phyloP scores from a whole-genome alignment of 2,888 invertebrate species.

The Crocallis elinguaria region DNA sequence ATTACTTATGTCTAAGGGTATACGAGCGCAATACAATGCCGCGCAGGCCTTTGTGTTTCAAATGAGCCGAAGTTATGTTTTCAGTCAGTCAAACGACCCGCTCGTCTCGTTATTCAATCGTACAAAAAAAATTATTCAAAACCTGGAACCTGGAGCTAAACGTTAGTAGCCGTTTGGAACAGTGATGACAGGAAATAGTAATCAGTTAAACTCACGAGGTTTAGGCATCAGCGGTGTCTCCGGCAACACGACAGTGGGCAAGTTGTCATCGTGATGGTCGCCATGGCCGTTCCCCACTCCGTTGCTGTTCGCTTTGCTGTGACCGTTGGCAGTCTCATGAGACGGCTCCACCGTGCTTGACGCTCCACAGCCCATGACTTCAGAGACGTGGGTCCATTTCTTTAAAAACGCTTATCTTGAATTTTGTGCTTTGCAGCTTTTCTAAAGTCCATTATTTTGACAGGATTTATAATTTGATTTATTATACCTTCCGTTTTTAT shows the following conservation, averaged over 20 bases:
- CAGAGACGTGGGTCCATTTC: conserved; percentile 19
- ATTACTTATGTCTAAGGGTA: too few relatives aligned
- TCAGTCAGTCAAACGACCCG: too few relatives aligned
- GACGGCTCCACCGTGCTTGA: conserved; percentile 69
- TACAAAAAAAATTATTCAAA: too few relatives aligned
- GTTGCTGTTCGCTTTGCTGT: conserved; percentile 49
- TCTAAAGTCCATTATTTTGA: neutral
- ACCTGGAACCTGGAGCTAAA: too few relatives aligned
- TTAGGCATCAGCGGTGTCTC: conserved; percentile 71
- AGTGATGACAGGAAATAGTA: too few relatives aligned
- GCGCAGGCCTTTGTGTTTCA: too few relatives aligned
- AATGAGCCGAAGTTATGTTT: too few relatives aligned
- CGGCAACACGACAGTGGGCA: conserved; percentile 74
- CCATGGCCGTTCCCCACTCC: conserved; percentile 47
- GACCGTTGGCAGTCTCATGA: conserved; percentile 49
- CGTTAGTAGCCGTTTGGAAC: neutral
- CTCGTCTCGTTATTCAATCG: too few relatives aligned
- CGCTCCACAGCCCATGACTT: conserved; percentile 79
- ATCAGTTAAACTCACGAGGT: conserved; percentile 60
- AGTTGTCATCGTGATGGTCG: conserved; percentile 51
- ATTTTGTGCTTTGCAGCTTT: neutral
- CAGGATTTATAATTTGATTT: neutral
- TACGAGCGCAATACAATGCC: too few relatives aligned
- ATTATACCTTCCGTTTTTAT: neutral
- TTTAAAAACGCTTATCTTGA: neutral